These are phyloP conservation scores for Sinohyriopsis cumingii DNA, from an alignment of 2,888 invertebrate genomes.

Conservation along the genomic window DNA sequence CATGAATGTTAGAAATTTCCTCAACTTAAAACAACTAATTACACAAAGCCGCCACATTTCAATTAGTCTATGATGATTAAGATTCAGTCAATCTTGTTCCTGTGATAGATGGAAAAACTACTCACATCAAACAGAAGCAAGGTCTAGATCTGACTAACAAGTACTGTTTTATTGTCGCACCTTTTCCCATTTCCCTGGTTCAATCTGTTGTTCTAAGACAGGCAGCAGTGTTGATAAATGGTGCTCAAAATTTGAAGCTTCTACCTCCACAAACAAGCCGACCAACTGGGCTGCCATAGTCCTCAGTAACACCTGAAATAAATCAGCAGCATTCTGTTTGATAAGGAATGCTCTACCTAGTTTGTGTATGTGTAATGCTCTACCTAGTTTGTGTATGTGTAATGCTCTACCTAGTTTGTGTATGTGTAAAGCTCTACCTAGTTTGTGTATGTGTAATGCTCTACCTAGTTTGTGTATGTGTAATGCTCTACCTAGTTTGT, in stretches of 20 bases:
- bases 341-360: background rate
- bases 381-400: background rate
- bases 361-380: no score
- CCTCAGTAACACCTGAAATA: slow-evolving; percentile 75
- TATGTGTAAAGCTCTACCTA: background rate
- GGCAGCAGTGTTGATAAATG: slow-evolving; percentile 79
- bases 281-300: slow-evolving; percentile 83
- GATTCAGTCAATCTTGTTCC: no score
- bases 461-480: background rate
- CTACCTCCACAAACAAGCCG: slow-evolving; percentile 85
- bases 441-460: background rate
- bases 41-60: no score
- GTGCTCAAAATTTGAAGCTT: slow-evolving; percentile 81
- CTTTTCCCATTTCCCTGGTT: slow-evolving; percentile 46
- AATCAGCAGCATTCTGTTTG: background rate
- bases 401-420: background rate
- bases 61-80: no score
- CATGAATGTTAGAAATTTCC: no score
- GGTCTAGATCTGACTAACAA: no score
- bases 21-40: no score
- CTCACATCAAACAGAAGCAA: no score
- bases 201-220: slow-evolving; percentile 76
- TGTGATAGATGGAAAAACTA: no score
- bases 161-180: slow-evolving; percentile 7
- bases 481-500: no score